These are phyloP conservation scores for Patagioenas fasciata DNA, from an alignment of 2,113 vertebrate genomes.

Conservation along the genomic window DNA sequence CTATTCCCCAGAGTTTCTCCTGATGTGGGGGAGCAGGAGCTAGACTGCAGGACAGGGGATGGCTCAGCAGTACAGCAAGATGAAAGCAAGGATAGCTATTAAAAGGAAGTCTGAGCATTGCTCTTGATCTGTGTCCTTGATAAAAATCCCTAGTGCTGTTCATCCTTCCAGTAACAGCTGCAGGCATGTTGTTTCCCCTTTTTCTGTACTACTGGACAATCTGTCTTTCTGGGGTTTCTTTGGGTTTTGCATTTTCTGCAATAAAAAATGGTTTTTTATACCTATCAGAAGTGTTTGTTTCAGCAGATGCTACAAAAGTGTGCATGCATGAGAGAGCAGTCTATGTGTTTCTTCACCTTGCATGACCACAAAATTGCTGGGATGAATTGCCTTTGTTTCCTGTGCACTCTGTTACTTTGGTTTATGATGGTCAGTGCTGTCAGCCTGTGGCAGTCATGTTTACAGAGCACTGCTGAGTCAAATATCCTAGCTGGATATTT, in stretches of 20 bases:
- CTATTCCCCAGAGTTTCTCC: not conserved
- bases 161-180: not conserved
- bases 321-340: not conserved
- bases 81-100: not conserved
- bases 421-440: not conserved
- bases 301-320: not conserved
- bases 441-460: not conserved
- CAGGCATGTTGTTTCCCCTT: not conserved
- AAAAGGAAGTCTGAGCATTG: not conserved
- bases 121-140: constrained; percentile 4
- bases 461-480: not conserved
- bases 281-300: not conserved
- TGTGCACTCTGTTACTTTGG: rapidly evolving
- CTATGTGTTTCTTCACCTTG: not conserved
- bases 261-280: not conserved
- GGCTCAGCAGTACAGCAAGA: not conserved
- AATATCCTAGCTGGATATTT: not conserved
- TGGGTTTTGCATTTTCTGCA: not conserved
- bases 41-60: not conserved
- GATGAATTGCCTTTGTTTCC: not conserved
- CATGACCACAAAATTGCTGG: not conserved
- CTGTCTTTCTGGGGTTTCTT: not conserved
- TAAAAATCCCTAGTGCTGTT: not conserved
- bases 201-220: not conserved
- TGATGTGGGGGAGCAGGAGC: not conserved